Percentiles rank a stretch among this genome's conserved stretches.
Conservation (phyloP, 2,888 invertebrate genomes). For the Amphiduros pacificus region DNA sequence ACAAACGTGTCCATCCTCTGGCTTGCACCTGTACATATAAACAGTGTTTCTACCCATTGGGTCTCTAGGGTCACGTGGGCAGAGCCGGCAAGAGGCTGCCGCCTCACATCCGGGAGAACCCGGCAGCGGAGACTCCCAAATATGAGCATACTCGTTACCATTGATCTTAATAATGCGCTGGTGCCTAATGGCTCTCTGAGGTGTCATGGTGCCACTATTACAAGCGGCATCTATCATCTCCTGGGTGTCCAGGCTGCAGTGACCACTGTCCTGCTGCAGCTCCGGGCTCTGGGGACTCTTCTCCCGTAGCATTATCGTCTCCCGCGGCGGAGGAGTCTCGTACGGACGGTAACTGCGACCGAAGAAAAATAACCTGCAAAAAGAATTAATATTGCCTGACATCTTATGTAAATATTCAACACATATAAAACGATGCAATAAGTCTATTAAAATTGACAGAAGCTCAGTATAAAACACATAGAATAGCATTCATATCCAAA, state of each 20-base stretch:
- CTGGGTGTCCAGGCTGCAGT: conserved; percentile 12
- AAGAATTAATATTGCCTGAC: too few species aligned
- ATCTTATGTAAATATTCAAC: too few species aligned
- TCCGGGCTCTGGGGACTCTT: conserved; percentile 2
- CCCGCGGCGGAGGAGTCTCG: conserved; percentile 9
- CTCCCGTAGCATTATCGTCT: conserved; percentile 16
- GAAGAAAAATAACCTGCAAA: too few species aligned
- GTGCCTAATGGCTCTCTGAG: conserved; percentile 9
- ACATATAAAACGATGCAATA: too few species aligned
- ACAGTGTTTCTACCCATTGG: conserved; percentile 10
- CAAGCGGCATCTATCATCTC: background rate
- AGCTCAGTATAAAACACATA: too few species aligned
- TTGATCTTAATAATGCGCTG: conserved; percentile 15
- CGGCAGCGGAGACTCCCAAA: conserved; percentile 15
- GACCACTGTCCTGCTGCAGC: conserved; percentile 9
- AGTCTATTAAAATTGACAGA: too few species aligned
- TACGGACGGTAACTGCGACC: background rate
- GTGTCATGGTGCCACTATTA: background rate
- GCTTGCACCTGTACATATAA: conserved; percentile 1
- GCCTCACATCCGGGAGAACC: background rate
- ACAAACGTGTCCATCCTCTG: conserved; percentile 10
- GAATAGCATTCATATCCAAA: too few species aligned
- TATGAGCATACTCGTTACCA: conserved; percentile 17
- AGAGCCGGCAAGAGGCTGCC: background rate
- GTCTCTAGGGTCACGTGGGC: conserved; percentile 10